phyloP scores from a whole-genome alignment of 2,888 invertebrate genomes.

The Galerucella calmariensis region DNA sequence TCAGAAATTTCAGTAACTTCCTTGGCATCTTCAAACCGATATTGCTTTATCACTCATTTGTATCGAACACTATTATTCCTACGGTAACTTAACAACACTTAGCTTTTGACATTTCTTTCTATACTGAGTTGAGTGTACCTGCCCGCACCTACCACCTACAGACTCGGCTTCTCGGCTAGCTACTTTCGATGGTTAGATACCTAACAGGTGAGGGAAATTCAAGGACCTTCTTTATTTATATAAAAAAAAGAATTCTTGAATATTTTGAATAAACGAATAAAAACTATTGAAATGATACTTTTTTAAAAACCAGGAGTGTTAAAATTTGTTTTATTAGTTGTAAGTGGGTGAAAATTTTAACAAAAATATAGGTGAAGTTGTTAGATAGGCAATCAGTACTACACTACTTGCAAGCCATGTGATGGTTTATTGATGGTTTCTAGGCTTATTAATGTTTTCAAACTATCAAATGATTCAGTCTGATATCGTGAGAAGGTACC shows the following conservation, averaged over 20 bases:
- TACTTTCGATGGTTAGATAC: conserved; percentile 39
- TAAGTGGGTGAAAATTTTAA: too few species aligned
- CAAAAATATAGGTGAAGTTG: too few species aligned
- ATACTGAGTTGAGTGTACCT: conserved; percentile 32
- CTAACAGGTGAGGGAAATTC: conserved; percentile 52
- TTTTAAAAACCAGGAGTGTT: too few species aligned
- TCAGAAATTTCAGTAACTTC: conserved; percentile 91
- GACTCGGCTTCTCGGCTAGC: conserved; percentile 40
- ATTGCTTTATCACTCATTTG: conserved; percentile 32
- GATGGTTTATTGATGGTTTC: too few species aligned
- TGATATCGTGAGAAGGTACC: too few species aligned
- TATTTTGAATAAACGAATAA: not conserved
- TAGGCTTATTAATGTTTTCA: too few species aligned
- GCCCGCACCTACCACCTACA: conserved; percentile 37
- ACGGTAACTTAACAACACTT: conserved; percentile 39
- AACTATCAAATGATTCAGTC: too few species aligned
- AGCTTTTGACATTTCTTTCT: conserved; percentile 41
- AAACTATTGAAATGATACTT: too few species aligned
- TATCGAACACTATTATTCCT: conserved; percentile 33
- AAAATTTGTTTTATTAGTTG: too few species aligned
- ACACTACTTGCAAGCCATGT: too few species aligned
- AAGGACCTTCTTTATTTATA: conserved; percentile 43
- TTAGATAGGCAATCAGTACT: too few species aligned
- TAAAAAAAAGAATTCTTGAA: not conserved
- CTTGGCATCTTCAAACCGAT: conserved; percentile 74